Evolutionary conservation across 2,113 vertebrate genomes (phyloP), one percentile per base, ranked within the genome.

Genomic region (Bos indicus): DNA sequence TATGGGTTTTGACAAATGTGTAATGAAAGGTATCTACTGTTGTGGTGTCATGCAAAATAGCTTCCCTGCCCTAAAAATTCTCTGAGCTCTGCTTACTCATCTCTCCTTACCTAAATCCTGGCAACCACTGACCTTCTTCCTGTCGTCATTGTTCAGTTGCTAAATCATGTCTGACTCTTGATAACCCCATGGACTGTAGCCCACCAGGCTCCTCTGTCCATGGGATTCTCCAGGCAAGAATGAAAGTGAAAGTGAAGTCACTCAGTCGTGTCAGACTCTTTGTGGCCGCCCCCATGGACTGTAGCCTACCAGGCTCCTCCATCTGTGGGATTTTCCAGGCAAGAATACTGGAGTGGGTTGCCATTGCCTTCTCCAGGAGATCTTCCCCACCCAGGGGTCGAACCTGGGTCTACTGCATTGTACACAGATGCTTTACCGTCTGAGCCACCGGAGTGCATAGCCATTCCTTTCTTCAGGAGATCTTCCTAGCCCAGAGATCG

Each of bases 131-230:
- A 56, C 57, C 11, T 71, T 64, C 89, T 80, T 60, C 26, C 5
- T n/a, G 21, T n/a, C 16, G 0, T 71, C 7, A 8, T n/a, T 1
- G 10, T 74, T 74, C 11, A 77, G 11, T 77, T 0, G 1, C 71
- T 14, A 25, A 77, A 43, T 77, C 12, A 43, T 14, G 40, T 43
- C 21, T 43, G 23, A 77, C 40, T 77, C 71, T 77, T 77, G 21
- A 26, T 40, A 43, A 43, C 23, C 40, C 40, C 71, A 43, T 77
- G 71, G 23, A 77, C 23, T 77, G 36, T 26, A 43, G 40, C 71
- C 71, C 3, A 26, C 12, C 71, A 77, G 40, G 40, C 12, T 43
- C 12, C 40, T 77, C 23, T 43, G 71, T 43, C 12, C 23, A 15
- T 7, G 6, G 71, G 71, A 43, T 25, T 77, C 71, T 40, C 40